Evolutionary conservation across 1,140 invertebrate species (phyloP), one percentile per base, ranked within the genome.

Genomic region (Elymnias hypermnestra): DNA sequence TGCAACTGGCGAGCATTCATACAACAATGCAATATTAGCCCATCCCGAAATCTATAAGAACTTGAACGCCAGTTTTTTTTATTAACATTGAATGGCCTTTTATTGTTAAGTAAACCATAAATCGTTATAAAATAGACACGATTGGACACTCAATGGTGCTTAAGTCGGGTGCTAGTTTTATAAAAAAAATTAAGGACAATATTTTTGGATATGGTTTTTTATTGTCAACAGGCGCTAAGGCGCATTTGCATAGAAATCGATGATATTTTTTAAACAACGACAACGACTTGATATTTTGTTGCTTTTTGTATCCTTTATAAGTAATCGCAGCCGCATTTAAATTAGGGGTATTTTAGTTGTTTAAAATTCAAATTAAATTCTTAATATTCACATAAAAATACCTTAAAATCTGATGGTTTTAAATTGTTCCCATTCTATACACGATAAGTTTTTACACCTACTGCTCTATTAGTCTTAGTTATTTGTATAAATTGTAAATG

Each of bases 71-170:
- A 48, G 18, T 25, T 70, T 74, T 73, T 68, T 37, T 25, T 25
- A 5, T 12, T 4, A 29, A 29, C 6, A 29, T n/a, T n/a, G n/a
- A n/a, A n/a, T n/a, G n/a, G 52, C 70, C 71, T 68, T 76, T 79
- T 72, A 82, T 85, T 83, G 82, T 83, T 83, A 68, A 81, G 79
- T 84, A 84, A 72, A 79, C 78, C 69, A 85, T 85, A 85, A 85
- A 85, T 85, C 73, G 60, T 82, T 63, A 68, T 43, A 71, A 77
- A 83, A 85, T 82, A 73, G 69, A 68, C 71, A 64, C 53, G 64
- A 61, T 77, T 48, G 64, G 50, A 67, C 63, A 53, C 47, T 78
- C 63, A 79, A 82, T 73, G 59, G 68, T 46, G 40, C 45, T 59
- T 40, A 65, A 64, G 54, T 58, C 62, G 76, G 74, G 64, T 76